Evolutionary conservation across 2,113 vertebrate species (phyloP).

Genomic region (Thunnus thynnus): DNA sequence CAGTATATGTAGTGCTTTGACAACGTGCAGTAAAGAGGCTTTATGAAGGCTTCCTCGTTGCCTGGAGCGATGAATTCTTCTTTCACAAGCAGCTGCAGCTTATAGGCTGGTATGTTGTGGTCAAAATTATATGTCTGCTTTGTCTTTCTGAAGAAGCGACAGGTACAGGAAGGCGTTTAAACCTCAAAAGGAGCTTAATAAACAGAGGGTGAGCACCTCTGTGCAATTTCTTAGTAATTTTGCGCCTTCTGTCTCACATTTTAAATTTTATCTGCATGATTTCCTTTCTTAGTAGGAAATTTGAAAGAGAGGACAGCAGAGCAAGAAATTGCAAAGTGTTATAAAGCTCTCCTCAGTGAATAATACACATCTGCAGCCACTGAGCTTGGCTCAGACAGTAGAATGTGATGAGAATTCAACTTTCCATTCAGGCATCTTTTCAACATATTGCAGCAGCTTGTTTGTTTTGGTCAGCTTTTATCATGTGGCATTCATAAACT

Average conservation of each 20-base stretch:
- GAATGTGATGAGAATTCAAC: not conserved
- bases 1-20: not conserved
- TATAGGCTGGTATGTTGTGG: not conserved
- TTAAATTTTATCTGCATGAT: too few species aligned
- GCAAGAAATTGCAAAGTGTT: not conserved
- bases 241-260: too few species aligned
- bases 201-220: not conserved
- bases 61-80: conserved; percentile 34
- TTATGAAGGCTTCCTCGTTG: not conserved
- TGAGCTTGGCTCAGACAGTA: not conserved
- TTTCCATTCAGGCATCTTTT: too few species aligned
- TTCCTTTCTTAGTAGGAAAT: not conserved
- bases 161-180: not conserved
- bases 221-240: not conserved
- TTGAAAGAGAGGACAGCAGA: not conserved
- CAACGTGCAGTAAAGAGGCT: not conserved
- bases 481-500: too few species aligned
- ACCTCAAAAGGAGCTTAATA: fast-evolving
- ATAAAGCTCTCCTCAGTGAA: not conserved
- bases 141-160: not conserved
- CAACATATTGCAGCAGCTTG: too few species aligned
- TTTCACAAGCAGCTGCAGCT: not conserved
- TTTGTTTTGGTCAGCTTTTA: too few species aligned
- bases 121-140: not conserved
- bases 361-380: too few species aligned